A percentile compares a stretch with the other conserved stretches of the same genome.
Evolutionary conservation across 2,888 invertebrate species (phyloP).

Genomic region (Drosophila leonis): DNA sequence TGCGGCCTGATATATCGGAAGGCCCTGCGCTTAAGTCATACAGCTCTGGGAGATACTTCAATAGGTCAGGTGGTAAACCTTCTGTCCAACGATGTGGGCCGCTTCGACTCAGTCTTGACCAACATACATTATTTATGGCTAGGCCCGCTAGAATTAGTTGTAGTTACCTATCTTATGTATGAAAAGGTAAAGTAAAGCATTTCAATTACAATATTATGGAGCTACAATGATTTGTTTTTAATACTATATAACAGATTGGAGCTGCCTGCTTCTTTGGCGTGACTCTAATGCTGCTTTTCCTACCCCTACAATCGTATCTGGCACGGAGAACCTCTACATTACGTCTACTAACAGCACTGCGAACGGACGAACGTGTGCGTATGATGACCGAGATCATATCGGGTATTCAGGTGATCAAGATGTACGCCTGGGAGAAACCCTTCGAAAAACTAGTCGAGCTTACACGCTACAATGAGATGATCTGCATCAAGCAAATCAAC

Average conservation of each 20-base stretch:
- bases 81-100: constrained; percentile 97
- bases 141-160: constrained; percentile 91
- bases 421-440: constrained; percentile 97
- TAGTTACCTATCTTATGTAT: constrained; percentile 92
- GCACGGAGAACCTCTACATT: constrained; percentile 88
- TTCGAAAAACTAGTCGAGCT: constrained; percentile 91
- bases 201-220: not conserved
- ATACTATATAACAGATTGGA: constrained; percentile 84
- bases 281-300: constrained; percentile 88
- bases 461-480: constrained; percentile 87
- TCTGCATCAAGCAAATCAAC: constrained; percentile 89
- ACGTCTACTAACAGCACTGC: constrained; percentile 92
- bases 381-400: constrained; percentile 95
- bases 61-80: constrained; percentile 92
- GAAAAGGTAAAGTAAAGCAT: constrained; percentile 84
- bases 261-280: constrained; percentile 87
- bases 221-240: not conserved
- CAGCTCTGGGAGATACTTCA: constrained; percentile 91
- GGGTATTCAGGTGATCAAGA: constrained; percentile 96
- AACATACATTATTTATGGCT: too few species aligned
- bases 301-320: constrained; percentile 91
- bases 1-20: constrained; percentile 90
- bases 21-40: constrained; percentile 89
- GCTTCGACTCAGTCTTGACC: too few species aligned
- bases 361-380: constrained; percentile 95